These are phyloP conservation scores for Cynopterus brachyotis DNA, from an alignment of 2,113 vertebrate species.

Conservation along the genomic window DNA sequence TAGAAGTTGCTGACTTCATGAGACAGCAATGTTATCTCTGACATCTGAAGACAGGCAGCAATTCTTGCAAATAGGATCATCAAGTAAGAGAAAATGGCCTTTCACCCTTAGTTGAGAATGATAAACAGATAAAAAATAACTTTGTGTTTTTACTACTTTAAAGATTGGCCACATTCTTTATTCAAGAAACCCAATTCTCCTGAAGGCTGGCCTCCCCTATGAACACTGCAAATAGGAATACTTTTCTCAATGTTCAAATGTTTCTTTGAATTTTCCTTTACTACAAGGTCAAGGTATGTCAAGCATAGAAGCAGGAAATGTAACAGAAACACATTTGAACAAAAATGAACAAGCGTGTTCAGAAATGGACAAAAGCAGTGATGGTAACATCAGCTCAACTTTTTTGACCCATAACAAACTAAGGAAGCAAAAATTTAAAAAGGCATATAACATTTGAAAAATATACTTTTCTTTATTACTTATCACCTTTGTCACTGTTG, in stretches of 20 bases:
- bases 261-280: not conserved
- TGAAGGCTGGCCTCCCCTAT: not conserved
- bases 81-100: not conserved
- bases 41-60: not conserved
- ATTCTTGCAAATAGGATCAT: not conserved
- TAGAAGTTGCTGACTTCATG: not conserved
- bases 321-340: not conserved
- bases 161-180: not conserved
- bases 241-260: not conserved
- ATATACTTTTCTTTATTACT: not conserved
- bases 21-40: not conserved
- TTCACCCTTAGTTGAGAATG: not conserved
- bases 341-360: not conserved
- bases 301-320: not conserved
- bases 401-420: not conserved
- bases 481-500: not conserved
- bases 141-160: not conserved
- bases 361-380: not conserved
- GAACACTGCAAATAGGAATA: not conserved
- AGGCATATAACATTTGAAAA: not conserved
- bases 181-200: not conserved
- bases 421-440: not conserved
- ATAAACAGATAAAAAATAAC: not conserved
- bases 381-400: not conserved
- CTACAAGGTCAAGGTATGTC: not conserved